Evolutionary conservation across 2,797 vertebrate species (phyloP).

Genomic region (Vespertilio murinus): DNA sequence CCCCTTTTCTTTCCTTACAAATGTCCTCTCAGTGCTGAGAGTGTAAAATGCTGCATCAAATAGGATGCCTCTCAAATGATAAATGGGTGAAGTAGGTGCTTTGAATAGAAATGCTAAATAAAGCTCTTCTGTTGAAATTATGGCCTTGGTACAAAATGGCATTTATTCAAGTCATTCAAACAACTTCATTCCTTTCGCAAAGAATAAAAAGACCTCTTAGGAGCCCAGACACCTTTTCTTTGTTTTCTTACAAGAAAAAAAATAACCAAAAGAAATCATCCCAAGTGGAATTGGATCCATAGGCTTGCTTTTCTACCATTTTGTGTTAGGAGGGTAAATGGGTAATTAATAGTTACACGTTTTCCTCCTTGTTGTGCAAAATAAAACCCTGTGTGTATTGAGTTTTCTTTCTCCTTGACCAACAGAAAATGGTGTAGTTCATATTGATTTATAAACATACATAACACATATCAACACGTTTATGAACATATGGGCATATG

Average conservation of each 20-base stretch:
- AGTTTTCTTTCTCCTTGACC: background rate
- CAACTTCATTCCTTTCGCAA: conserved; percentile 47
- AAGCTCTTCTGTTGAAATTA: conserved; percentile 60
- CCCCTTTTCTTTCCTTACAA: conserved; percentile 43
- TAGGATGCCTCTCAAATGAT: conserved; percentile 10
- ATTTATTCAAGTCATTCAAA: conserved; percentile 68
- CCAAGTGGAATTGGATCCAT: background rate
- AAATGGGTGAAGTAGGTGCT: conserved; percentile 48
- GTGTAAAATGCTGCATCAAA: background rate
- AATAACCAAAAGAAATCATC: conserved; percentile 4
- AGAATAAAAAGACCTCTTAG: conserved; percentile 40
- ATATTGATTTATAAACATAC: background rate
- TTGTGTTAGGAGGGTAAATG: background rate
- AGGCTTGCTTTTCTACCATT: background rate
- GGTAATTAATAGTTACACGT: background rate
- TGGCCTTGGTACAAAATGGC: conserved; percentile 42
- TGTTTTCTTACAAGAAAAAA: conserved; percentile 5
- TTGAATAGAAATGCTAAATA: conserved; percentile 61
- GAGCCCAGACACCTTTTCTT: background rate
- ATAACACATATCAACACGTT: background rate
- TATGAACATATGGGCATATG: background rate
- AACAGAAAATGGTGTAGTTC: background rate
- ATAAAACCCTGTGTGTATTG: background rate
- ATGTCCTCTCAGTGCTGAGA: background rate
- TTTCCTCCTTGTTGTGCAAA: background rate